Base-by-base conservation (phyloP, 1,140 invertebrate species). In the Leptinotarsa undecemlineata region DNA sequence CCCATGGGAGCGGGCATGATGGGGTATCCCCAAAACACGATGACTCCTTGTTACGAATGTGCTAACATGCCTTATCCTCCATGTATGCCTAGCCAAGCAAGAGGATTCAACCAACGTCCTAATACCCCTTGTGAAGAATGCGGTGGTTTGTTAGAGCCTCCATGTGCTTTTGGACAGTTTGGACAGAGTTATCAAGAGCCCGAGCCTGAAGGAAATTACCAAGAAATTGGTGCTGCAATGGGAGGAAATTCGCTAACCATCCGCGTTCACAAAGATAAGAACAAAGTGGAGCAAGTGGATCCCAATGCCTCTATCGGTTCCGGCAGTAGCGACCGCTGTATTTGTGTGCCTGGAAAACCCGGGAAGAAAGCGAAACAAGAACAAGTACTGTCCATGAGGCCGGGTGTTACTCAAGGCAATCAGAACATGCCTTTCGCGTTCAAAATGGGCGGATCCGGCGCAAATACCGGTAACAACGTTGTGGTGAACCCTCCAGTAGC, bases 241-340 rank as follows among this genome's bases (percentile, higher is more conserved):
- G 84, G 84, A 5, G 82, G 82, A n/a, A 86, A 86, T 71, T 80
- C 81, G 21, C 71, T 86, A 11, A 86, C 81, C 15, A 85, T 86
- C 17, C 73, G 84, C 33, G 81, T 85, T 5, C 84, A 84, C 62
- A 85, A 84, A 72, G 83, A 85, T 48, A 82, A 81, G 23, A 73
- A 77, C 3, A 82, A 77, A 74, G 68, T 79, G 2, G 83, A 85
- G 70, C 72, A 80, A 42, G 62, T 77, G 1, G 76, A 79, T 67
- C 72, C 69, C 19, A 74, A 78, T 19, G 64, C 69, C 3, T 17
- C n/a, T 23, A 71, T 68, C 13, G 70, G 2, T 3, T 17, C 61
- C 3, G 42, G 66, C 20, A 69, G 33, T 11, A 48, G 42, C 19
- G 42, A 47, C 11, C 33, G 48, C 21, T 69, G 68, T 19, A 33